Conservation (phyloP, 2,888 invertebrate genomes). For the Melitaea athalia region DNA sequence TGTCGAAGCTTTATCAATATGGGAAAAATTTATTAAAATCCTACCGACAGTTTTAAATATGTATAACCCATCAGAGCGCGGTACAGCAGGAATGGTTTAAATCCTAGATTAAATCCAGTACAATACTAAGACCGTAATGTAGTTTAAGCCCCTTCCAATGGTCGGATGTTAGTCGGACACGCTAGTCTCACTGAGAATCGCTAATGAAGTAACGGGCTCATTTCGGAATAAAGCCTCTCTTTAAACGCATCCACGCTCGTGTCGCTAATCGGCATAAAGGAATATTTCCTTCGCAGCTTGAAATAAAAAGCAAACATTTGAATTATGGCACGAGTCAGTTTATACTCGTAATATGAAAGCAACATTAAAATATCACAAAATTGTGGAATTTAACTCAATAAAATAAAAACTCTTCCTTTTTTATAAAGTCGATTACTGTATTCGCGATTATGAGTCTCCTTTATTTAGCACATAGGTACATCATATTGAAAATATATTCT, state of each 20-base stretch:
- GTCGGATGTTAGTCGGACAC: constrained; percentile 41
- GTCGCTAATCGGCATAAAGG: constrained; percentile 27
- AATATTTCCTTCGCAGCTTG: constrained; percentile 3
- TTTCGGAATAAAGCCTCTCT: constrained; percentile 36
- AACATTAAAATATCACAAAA: neutral
- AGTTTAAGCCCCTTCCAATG: constrained; percentile 28
- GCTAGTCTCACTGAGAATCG: constrained; percentile 51
- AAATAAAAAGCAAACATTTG: constrained; percentile 1
- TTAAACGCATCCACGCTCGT: constrained; percentile 20
- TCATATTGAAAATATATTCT: too few relatives aligned
- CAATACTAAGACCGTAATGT: constrained; percentile 28
- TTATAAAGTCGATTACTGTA: too few relatives aligned
- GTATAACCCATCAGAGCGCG: constrained; percentile 6
- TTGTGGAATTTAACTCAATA: too few relatives aligned
- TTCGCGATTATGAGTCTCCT: too few relatives aligned
- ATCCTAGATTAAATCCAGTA: constrained; percentile 30
- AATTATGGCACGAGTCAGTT: neutral
- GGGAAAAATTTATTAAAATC: neutral
- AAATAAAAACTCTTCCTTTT: too few relatives aligned
- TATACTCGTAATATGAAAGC: neutral
- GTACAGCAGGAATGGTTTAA: constrained; percentile 16
- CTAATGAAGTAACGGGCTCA: constrained; percentile 48
- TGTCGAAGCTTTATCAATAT: neutral
- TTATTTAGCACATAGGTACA: too few relatives aligned
- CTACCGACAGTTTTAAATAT: constrained; percentile 5